Conservation (phyloP, 2,888 invertebrate genomes). For the Ennomos fuscantarius region DNA sequence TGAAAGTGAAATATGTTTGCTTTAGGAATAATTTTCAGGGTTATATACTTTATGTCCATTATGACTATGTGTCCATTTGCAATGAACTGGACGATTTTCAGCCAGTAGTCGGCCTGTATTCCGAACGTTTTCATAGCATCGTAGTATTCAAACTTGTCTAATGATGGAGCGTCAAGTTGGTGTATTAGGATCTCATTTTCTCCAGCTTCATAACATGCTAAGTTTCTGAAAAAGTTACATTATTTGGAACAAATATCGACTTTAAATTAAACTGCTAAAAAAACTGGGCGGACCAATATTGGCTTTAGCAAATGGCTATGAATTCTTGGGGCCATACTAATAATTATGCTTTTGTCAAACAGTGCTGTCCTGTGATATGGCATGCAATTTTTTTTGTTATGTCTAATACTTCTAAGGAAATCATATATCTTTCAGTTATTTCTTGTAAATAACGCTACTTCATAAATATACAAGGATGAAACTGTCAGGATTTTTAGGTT, state of each 20-base stretch:
- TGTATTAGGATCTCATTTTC: constrained; percentile 65
- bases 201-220: constrained; percentile 53
- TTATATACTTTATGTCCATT: constrained; percentile 63
- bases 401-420: no score
- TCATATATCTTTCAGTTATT: no score
- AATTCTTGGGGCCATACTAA: no score
- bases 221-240: constrained; percentile 49
- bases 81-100: constrained; percentile 46
- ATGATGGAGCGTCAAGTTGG: constrained; percentile 55
- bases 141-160: constrained; percentile 66
- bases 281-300: neutral
- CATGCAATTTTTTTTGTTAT: no score
- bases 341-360: no score
- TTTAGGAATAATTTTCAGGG: constrained; percentile 63
- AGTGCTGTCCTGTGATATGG: no score
- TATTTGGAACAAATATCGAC: neutral
- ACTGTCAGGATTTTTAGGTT: no score
- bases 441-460: no score
- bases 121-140: constrained; percentile 61
- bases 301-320: no score
- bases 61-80: constrained; percentile 68
- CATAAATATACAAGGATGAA: no score
- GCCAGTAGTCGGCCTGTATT: constrained; percentile 66
- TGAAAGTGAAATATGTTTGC: constrained; percentile 68
- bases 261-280: no score